Evolutionary conservation across 2,888 invertebrate genomes (phyloP).

Genomic region (Nezara viridula): DNA sequence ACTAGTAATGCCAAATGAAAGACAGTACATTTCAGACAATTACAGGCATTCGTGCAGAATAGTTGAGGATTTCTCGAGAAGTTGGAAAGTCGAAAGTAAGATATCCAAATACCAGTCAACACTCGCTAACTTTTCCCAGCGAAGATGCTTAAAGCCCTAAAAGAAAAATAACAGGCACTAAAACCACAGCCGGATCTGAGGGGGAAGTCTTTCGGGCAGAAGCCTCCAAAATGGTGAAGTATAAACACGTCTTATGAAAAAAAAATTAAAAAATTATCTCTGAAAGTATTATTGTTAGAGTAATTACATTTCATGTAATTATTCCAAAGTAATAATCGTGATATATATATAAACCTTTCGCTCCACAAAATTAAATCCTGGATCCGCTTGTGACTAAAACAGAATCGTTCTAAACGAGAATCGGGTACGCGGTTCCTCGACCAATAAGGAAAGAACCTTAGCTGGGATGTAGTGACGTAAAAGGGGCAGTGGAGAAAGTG

Average conservation of each 20-base stretch:
- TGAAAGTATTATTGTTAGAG: too few relatives aligned
- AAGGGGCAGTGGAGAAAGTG: not conserved
- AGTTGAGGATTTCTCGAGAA: not conserved
- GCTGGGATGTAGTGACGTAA: not conserved
- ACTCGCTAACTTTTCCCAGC: not conserved
- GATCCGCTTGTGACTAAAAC: not conserved
- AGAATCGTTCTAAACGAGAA: not conserved
- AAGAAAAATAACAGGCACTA: too few relatives aligned
- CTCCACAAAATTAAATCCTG: too few relatives aligned
- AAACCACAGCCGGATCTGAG: too few relatives aligned
- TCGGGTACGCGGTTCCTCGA: not conserved
- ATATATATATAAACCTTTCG: too few relatives aligned
- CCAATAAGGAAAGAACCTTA: not conserved
- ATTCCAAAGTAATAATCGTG: too few relatives aligned
- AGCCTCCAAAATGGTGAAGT: too few relatives aligned
- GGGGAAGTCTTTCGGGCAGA: too few relatives aligned
- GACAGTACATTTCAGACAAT: not conserved
- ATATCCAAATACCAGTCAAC: not conserved
- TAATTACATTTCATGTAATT: too few relatives aligned
- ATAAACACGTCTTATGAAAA: too few relatives aligned
- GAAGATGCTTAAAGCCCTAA: not conserved
- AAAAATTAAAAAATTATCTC: too few relatives aligned
- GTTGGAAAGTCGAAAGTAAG: conserved; percentile 8
- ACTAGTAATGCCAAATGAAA: not conserved
- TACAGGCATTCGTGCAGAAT: not conserved